Evolutionary conservation across 2,113 vertebrate species (phyloP).

Genomic region (Meleagris gallopavo): DNA sequence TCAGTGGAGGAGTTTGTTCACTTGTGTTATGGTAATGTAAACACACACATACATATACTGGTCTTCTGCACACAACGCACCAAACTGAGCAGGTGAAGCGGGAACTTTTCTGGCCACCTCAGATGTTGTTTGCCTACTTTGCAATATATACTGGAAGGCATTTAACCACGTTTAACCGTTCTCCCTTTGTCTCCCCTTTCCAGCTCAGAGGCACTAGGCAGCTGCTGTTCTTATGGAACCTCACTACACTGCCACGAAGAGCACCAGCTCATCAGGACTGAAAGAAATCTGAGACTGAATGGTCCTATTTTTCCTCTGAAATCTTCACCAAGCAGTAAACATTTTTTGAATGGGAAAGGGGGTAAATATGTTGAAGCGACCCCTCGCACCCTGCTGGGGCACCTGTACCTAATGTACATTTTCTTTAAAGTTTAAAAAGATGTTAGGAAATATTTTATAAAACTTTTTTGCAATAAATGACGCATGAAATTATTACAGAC

Average conservation of each 20-base stretch:
- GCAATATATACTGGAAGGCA: slow-evolving; percentile 34
- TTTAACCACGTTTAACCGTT: slow-evolving; percentile 75
- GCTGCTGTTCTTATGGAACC: slow-evolving; percentile 83
- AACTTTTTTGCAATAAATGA: slow-evolving; percentile 84
- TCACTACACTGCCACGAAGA: slow-evolving; percentile 78
- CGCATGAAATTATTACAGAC: slow-evolving; percentile 79
- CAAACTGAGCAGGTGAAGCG: slow-evolving; percentile 18
- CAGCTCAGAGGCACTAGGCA: slow-evolving; percentile 90
- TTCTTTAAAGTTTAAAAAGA: slow-evolving; percentile 73
- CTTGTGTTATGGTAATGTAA: slow-evolving; percentile 16
- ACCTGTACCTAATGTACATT: slow-evolving; percentile 77
- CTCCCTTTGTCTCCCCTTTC: slow-evolving; percentile 79
- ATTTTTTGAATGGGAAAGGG: slow-evolving; percentile 54
- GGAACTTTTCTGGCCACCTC: slow-evolving; percentile 19
- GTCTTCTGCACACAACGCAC: slow-evolving; percentile 16
- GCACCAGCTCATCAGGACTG: slow-evolving; percentile 76
- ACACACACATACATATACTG: not conserved
- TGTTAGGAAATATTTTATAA: slow-evolving; percentile 86
- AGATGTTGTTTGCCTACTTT: slow-evolving; percentile 50
- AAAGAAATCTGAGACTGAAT: slow-evolving; percentile 76
- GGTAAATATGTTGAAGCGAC: slow-evolving; percentile 21
- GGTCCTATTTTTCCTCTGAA: slow-evolving; percentile 79
- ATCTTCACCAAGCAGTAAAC: slow-evolving; percentile 73
- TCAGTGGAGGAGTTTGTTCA: slow-evolving; percentile 9
- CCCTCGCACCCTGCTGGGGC: slow-evolving; percentile 48